These are phyloP conservation scores for Erebia palarica DNA, from an alignment of 2,888 invertebrate species.

Conservation along the genomic window DNA sequence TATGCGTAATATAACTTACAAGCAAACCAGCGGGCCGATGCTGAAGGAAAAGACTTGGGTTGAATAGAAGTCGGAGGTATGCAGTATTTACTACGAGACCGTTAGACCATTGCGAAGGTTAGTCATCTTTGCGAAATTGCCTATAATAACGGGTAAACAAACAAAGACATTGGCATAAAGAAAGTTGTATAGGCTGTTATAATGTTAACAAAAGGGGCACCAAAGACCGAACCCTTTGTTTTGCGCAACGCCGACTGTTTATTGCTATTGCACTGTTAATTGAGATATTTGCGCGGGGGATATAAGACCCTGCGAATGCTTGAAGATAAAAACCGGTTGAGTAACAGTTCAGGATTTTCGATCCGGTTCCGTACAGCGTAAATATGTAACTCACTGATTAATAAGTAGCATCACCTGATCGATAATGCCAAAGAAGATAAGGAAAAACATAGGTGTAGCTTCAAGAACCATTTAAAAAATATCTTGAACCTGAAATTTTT, in stretches of 20 bases:
- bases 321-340: constrained; percentile 43
- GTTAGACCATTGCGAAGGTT: constrained; percentile 41
- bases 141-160: constrained; percentile 53
- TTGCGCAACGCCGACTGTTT: constrained; percentile 51
- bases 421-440: too few species aligned
- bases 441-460: too few species aligned
- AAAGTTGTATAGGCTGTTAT: constrained; percentile 56
- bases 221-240: constrained; percentile 57
- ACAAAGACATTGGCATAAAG: constrained; percentile 57
- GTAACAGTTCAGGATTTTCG: neutral
- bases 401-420: too few species aligned
- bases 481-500: too few species aligned
- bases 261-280: constrained; percentile 55
- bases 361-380: constrained; percentile 6
- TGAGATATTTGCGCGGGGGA: constrained; percentile 46
- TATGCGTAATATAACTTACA: neutral
- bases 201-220: constrained; percentile 54
- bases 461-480: too few species aligned
- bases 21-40: neutral
- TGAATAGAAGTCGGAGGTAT: neutral
- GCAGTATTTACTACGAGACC: neutral
- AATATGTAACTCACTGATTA: neutral
- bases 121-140: constrained; percentile 64
- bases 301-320: constrained; percentile 38
- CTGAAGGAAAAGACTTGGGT: neutral